Evolutionary conservation across 2,113 vertebrate species (phyloP).

Genomic region (Psettodes erumei): DNA sequence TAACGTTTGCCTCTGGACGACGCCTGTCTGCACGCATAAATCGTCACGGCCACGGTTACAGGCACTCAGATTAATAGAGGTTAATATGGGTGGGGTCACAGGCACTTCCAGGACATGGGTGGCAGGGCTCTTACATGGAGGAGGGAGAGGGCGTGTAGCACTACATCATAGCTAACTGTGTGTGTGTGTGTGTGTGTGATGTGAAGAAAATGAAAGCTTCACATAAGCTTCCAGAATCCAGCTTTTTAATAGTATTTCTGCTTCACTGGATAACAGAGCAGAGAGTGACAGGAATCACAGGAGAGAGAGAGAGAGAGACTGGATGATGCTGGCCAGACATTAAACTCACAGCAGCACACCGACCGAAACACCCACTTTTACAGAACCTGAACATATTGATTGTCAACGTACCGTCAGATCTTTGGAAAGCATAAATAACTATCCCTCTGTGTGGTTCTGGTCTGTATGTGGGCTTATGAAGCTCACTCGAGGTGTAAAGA

Average conservation of each 20-base stretch:
- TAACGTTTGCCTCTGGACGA: conserved; percentile 32
- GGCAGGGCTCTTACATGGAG: conserved; percentile 22
- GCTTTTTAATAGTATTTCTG: conserved; percentile 66
- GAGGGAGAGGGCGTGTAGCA: conserved; percentile 10
- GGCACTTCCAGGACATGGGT: conserved; percentile 42
- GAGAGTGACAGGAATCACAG: conserved; percentile 37
- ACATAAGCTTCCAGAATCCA: conserved; percentile 51
- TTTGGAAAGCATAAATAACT: not conserved
- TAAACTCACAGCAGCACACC: conserved; percentile 12
- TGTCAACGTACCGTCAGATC: not conserved
- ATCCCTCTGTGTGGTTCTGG: not conserved
- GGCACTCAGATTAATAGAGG: conserved; percentile 56
- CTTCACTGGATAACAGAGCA: conserved; percentile 41
- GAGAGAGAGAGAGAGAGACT: not conserved
- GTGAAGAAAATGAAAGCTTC: conserved; percentile 54
- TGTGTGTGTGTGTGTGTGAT: not conserved
- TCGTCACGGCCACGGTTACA: conserved; percentile 45
- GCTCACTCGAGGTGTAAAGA: not conserved
- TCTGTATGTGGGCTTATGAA: not conserved
- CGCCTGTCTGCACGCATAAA: conserved; percentile 49
- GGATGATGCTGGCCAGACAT: conserved; percentile 8
- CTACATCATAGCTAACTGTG: conserved; percentile 5
- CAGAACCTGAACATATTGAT: not conserved
- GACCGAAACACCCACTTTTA: not conserved
- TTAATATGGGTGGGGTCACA: conserved; percentile 56